A percentile compares a stretch with the other conserved stretches of the same genome.
Conservation (phyloP, 2,113 vertebrate species). For the Crotalus viridis region DNA sequence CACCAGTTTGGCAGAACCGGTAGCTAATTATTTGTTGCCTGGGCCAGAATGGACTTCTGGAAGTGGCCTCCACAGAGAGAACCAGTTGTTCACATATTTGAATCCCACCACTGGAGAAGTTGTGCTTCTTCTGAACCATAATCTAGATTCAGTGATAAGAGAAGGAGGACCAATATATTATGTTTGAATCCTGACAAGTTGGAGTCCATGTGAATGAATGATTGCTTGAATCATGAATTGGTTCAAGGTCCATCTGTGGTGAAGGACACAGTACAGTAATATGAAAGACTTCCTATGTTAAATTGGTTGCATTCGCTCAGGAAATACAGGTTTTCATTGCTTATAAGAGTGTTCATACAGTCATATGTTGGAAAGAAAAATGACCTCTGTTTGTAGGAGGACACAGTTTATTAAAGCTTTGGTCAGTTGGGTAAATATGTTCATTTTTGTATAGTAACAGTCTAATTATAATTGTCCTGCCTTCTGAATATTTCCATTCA, state of each 20-base stretch:
- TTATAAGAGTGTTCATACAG: not conserved
- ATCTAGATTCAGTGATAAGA: not conserved
- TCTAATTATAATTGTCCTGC: not conserved
- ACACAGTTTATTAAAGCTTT: not conserved
- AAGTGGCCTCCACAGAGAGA: no score
- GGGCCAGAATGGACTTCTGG: no score
- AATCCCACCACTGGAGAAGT: not conserved
- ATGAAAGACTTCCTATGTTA: not conserved
- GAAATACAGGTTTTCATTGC: not conserved
- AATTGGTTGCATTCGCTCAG: not conserved
- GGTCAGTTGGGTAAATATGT: not conserved
- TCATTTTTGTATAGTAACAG: not conserved
- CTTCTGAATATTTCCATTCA: not conserved
- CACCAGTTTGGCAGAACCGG: no score
- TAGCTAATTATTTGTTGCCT: no score
- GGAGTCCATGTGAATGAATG: not conserved
- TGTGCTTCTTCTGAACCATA: not conserved
- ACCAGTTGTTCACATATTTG: no score
- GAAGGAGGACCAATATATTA: not conserved
- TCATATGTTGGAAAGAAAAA: not conserved
- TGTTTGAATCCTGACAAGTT: not conserved
- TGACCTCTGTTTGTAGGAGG: not conserved
- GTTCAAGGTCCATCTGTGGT: no score
- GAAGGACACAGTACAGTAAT: not conserved
- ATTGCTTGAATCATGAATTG: not conserved